These are phyloP conservation scores for Ceratotherium simum DNA, from an alignment of 2,113 vertebrate species.

Conservation along the genomic window DNA sequence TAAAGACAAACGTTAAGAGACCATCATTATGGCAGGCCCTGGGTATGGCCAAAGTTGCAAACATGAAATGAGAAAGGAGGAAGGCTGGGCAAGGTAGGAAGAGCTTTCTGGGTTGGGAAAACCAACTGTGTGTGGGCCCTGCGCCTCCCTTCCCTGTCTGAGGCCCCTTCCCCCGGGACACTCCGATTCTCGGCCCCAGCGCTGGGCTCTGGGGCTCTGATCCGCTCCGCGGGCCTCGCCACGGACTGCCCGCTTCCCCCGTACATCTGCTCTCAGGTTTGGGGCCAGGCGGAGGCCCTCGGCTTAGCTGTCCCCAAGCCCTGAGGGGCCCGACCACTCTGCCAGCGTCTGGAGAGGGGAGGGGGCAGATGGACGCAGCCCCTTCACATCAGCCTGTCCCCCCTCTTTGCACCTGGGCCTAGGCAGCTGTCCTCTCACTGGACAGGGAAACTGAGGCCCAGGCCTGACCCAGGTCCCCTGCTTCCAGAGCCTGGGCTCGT, in stretches of 20 bases:
- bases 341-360: background rate
- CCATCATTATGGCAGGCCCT: background rate
- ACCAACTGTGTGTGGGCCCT: background rate
- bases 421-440: background rate
- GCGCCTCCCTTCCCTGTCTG: background rate
- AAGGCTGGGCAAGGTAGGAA: background rate
- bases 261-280: background rate
- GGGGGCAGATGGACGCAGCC: background rate
- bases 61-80: background rate
- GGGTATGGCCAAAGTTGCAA: background rate
- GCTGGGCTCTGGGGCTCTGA: background rate
- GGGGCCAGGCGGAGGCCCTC: background rate
- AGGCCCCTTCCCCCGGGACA: background rate
- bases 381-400: background rate
- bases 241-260: rapidly evolving
- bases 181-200: background rate
- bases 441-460: background rate
- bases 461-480: background rate
- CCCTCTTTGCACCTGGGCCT: background rate
- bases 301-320: background rate
- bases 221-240: rapidly evolving
- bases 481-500: background rate
- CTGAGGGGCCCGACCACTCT: background rate
- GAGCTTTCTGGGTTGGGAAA: background rate
- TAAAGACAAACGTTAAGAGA: background rate